A percentile compares a stretch with the other conserved stretches of the same genome.
Evolutionary conservation across 1,140 invertebrate species (phyloP).

Genomic region (Drosophila truncata): DNA sequence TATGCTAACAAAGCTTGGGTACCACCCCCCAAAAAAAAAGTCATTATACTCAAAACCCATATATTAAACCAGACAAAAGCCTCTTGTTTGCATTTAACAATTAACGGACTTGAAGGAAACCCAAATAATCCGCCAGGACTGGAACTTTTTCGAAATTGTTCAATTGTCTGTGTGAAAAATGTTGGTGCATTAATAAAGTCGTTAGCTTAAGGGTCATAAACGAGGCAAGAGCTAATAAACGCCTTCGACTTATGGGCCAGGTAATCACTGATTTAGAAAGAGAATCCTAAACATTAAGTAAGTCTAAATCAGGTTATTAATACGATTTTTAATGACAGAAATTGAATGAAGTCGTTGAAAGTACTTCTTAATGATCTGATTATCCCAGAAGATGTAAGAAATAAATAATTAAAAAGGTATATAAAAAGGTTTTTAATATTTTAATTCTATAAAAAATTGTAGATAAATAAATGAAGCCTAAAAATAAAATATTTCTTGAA

Average conservation of each 20-base stretch:
- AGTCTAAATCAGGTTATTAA: conserved; percentile 2
- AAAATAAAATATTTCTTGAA: background rate
- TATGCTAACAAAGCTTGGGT: conserved; percentile 47
- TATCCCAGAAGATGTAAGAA: background rate
- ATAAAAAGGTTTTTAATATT: background rate
- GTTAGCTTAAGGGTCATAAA: conserved; percentile 24
- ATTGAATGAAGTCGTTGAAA: background rate
- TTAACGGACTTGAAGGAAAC: conserved; percentile 51
- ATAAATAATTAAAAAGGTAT: no score
- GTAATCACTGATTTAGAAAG: conserved; percentile 22
- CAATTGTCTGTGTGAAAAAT: conserved; percentile 52
- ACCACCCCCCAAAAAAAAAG: conserved; percentile 22
- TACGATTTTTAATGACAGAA: background rate
- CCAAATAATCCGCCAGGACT: conserved; percentile 20
- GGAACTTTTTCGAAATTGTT: conserved; percentile 37
- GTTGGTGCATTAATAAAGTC: conserved; percentile 41
- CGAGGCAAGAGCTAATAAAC: conserved; percentile 35
- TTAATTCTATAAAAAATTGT: background rate
- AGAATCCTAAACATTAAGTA: background rate
- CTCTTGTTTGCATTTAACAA: conserved; percentile 68
- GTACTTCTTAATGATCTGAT: background rate
- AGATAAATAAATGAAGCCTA: background rate
- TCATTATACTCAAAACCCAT: conserved; percentile 48
- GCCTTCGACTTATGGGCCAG: conserved; percentile 35
- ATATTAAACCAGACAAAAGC: conserved; percentile 42